Evolutionary conservation across 1,140 invertebrate genomes (phyloP), one percentile per base, ranked within the genome.

Genomic region (Eriocheir sinensis): DNA sequence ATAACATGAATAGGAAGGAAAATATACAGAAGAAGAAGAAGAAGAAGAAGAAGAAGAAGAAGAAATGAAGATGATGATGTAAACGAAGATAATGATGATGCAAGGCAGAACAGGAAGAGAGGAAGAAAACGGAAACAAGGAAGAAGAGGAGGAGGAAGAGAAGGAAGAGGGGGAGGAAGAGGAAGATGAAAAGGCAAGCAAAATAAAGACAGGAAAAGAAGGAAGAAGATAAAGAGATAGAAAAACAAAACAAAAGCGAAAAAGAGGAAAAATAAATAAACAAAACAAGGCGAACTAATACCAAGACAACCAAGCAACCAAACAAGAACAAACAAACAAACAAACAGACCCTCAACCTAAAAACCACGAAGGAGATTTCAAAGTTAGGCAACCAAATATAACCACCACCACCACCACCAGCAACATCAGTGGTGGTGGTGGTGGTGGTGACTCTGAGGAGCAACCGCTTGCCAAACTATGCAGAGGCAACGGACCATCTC

Each of bases 341-440:
- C n/a, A n/a, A n/a, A n/a, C n/a, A n/a, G n/a, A n/a, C 36, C n/a
- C 32, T 6, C 88, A 2, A 34, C 72, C 89, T 21, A 36, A 90
- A 72, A 90, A 90, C 34, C 48, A 21, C 27, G 89, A 85, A 91
- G 90, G 90, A 53, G 91, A 92, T 92, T 92, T 92, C 91, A 92
- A 85, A 48, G 79, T 92, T 48, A 85, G 40, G 38, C 9, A 40
- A 92, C 8, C 91, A 92, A 92, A 92, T 92, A 85, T 92, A 92
- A 85, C 80, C 41, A n/a, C 27, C 3, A 90, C 89, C 27, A 12
- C 44, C 44, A 48, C 44, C 44, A 48, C 44, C 44, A 48, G 44
- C 44, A 72, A n/a, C 60, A 72, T 21, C 60, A 72, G 60, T 21
- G 21, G 6, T 72, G 60, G 60, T 72, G 60, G 60, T n/a, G 60